Percentiles rank a stretch among this genome's conserved stretches.
These are phyloP conservation scores for Etheostoma cragini DNA, from an alignment of 2,113 vertebrate genomes.

Conservation along the genomic window DNA sequence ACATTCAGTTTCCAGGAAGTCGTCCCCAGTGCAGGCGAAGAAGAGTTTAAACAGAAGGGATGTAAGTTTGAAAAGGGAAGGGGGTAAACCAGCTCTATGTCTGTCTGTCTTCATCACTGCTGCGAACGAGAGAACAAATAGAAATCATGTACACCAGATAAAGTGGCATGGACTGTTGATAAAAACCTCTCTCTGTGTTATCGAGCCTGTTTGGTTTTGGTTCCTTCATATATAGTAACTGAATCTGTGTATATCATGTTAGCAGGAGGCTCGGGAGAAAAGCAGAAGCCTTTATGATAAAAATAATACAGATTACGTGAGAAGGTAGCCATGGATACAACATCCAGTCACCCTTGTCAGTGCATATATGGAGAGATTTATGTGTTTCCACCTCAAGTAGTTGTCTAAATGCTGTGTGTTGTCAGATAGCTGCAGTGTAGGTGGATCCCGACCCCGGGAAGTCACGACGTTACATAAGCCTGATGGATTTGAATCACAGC, in stretches of 20 bases:
- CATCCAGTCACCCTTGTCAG: constrained; percentile 74
- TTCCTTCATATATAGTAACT: constrained; percentile 54
- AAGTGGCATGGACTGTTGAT: background rate
- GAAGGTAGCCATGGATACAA: constrained; percentile 80
- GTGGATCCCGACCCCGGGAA: constrained; percentile 76
- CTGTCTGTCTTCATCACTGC: background rate
- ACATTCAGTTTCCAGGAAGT: background rate
- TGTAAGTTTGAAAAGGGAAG: background rate
- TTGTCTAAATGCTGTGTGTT: constrained; percentile 75
- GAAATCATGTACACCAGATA: constrained; percentile 2
- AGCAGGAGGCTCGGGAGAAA: constrained; percentile 54
- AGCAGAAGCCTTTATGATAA: constrained; percentile 73
- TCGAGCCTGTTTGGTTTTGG: background rate
- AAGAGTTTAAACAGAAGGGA: background rate
- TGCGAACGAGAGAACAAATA: background rate
- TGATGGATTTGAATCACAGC: constrained; percentile 70
- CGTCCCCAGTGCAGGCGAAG: background rate
- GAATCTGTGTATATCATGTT: constrained; percentile 53
- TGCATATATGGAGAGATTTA: constrained; percentile 77
- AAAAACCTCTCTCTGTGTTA: background rate
- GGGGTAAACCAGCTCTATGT: background rate
- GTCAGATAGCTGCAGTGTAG: constrained; percentile 71
- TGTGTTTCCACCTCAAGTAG: constrained; percentile 72
- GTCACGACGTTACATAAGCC: constrained; percentile 73
- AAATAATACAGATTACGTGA: constrained; percentile 77